Percentiles rank a stretch among this genome's conserved stretches.
These are phyloP conservation scores for Aromia moschata DNA, from an alignment of 2,888 invertebrate species.

Conservation along the genomic window DNA sequence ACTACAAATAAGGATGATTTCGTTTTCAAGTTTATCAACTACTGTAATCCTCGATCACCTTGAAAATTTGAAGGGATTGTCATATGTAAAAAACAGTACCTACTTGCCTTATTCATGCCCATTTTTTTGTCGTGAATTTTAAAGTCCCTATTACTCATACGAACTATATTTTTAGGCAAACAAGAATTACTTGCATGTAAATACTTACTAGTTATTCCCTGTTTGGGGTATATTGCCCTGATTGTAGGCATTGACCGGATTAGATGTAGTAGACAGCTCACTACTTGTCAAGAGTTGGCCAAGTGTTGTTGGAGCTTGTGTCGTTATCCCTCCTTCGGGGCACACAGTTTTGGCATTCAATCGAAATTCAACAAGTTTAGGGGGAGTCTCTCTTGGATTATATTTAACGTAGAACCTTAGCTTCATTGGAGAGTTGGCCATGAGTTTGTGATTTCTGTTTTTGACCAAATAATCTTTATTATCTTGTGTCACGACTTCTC, in stretches of 20 bases:
- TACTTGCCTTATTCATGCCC: no score
- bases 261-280: slow-evolving; percentile 33
- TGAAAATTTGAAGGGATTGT: no score
- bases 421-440: slow-evolving; percentile 66
- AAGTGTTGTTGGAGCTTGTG: slow-evolving; percentile 58
- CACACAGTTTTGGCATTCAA: slow-evolving; percentile 71
- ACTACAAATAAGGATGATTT: slow-evolving; percentile 21
- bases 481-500: slow-evolving; percentile 68
- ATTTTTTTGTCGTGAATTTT: no score
- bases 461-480: slow-evolving; percentile 70
- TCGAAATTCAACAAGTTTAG: slow-evolving; percentile 43
- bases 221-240: not conserved
- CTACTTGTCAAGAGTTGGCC: slow-evolving; percentile 50
- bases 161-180: no score
- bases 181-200: no score
- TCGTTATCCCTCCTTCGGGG: slow-evolving; percentile 51
- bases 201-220: slow-evolving; percentile 20
- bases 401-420: slow-evolving; percentile 71
- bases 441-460: slow-evolving; percentile 67
- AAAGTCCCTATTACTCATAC: no score
- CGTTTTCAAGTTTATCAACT: no score
- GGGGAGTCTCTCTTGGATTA: slow-evolving; percentile 65
- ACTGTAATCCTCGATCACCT: no score
- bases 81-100: no score
- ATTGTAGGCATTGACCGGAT: slow-evolving; percentile 42